Base-by-base conservation (phyloP, 2,888 invertebrate genomes). In the Drosophila atroscutellata region DNA sequence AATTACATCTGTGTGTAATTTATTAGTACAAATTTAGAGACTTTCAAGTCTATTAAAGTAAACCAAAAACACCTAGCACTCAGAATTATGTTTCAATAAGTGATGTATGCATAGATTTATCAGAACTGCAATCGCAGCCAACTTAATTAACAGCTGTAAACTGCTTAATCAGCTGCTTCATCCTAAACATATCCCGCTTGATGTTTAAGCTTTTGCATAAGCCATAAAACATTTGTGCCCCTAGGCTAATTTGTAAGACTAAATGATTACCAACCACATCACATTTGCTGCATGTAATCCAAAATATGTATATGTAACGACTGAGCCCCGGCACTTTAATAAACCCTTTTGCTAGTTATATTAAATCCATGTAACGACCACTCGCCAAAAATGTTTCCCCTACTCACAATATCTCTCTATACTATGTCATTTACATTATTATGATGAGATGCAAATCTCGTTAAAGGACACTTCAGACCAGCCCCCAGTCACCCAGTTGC, bases 381-480 rank as follows among this genome's bases (percentile, higher is more conserved):
- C 69, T 79, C 69, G 52, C 62, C 74, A 71, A 65, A 45, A 75
- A 75, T 78, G 63, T 59, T 60, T 47, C 70, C 51, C 54, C 26
- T 13, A 28, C 36, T 45, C 58, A 8, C 47, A 28, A 45, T 24
- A 45, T 26, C 37, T 26, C n/a, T n/a, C 24, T 34, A 39, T 30
- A 56, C 57, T 76, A 83, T 78, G 85, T 87, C 88, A 85, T 85
- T 85, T 85, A 85, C 85, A 85, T 85, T 85, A 85, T 85, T 85
- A 85, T 85, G 85, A 85, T 85, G 85, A 85, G 85, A 85, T 85
- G 85, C 85, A 85, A 85, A 85, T 85, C 85, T 85, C 85, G 85
- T 85, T 85, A 87, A 87, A 87, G 85, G 85, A 85, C 88, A 85
- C 85, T 85, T 85, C 88, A 83, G 79, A 61, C 63, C 67, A 55